Evolutionary conservation across 2,888 invertebrate species (phyloP).

Genomic region (Cryptocheilus praepositus): DNA sequence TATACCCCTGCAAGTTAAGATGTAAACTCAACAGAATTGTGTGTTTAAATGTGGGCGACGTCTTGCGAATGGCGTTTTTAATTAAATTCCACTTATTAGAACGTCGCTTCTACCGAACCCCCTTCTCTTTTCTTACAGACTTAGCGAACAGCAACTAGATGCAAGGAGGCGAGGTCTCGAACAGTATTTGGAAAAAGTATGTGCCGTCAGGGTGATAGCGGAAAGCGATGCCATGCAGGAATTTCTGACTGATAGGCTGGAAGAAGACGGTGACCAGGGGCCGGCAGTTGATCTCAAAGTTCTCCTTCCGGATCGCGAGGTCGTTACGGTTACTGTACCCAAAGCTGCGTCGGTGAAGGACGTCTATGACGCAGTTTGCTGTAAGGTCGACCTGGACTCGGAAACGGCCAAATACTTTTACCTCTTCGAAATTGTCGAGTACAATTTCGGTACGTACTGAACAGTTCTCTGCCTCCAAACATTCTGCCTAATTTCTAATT

Average conservation of each 20-base stretch:
- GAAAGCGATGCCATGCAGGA: conserved; percentile 98
- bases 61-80: too few relatives aligned
- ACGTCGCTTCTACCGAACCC: too few relatives aligned
- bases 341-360: conserved; percentile 93
- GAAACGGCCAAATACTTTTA: conserved; percentile 94
- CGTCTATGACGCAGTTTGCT: conserved; percentile 91
- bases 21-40: too few relatives aligned
- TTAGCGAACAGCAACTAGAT: conserved; percentile 98
- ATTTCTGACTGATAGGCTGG: conserved; percentile 91
- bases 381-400: conserved; percentile 87
- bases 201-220: conserved; percentile 97
- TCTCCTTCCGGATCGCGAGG: conserved; percentile 92
- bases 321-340: conserved; percentile 90
- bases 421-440: conserved; percentile 97
- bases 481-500: too few relatives aligned
- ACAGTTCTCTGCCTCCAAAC: too few relatives aligned
- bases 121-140: conserved; percentile 59
- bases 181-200: conserved; percentile 98
- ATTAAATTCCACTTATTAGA: too few relatives aligned
- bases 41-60: too few relatives aligned
- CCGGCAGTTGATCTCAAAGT: conserved; percentile 86
- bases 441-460: conserved; percentile 89
- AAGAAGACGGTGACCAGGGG: conserved; percentile 87
- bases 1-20: too few relatives aligned
- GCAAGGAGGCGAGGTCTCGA: conserved; percentile 95